Evolutionary conservation across 2,888 invertebrate genomes (phyloP).

Genomic region (Drosophila demipolita): DNA sequence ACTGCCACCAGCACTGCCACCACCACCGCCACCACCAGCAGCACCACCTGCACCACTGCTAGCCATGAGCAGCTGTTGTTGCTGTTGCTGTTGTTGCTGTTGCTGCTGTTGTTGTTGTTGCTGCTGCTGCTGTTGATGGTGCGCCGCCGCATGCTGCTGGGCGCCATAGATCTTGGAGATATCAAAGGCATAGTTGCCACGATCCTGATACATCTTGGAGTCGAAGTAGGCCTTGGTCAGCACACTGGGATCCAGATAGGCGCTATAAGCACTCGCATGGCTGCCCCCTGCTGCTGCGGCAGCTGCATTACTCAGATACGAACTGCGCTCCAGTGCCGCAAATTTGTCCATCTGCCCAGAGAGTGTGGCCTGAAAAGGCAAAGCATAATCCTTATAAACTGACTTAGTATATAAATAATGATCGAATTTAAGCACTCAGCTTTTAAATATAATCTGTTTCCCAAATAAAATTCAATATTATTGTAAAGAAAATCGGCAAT

Average conservation of each 20-base stretch:
- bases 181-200: slow-evolving; percentile 85
- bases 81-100: slow-evolving; percentile 61
- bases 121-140: slow-evolving; percentile 83
- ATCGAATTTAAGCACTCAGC: neutral
- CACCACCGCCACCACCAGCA: slow-evolving; percentile 30
- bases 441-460: neutral
- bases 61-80: slow-evolving; percentile 63
- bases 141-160: slow-evolving; percentile 83
- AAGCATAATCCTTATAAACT: slow-evolving; percentile 9
- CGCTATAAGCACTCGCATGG: slow-evolving; percentile 85
- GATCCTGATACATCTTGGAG: slow-evolving; percentile 85
- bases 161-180: slow-evolving; percentile 85
- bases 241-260: slow-evolving; percentile 85
- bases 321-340: slow-evolving; percentile 84
- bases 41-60: slow-evolving; percentile 50
- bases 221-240: slow-evolving; percentile 85
- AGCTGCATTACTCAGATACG: slow-evolving; percentile 84
- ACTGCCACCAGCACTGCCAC: slow-evolving; percentile 70
- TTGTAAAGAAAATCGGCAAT: neutral
- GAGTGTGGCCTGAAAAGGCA: slow-evolving; percentile 75
- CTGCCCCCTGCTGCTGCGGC: slow-evolving; percentile 84
- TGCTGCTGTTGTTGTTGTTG: slow-evolving; percentile 72
- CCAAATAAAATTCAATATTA: neutral
- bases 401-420: slow-evolving; percentile 5
- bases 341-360: slow-evolving; percentile 85